These are phyloP conservation scores for Drosophila basisetae DNA, from an alignment of 2,888 invertebrate species.

Conservation along the genomic window DNA sequence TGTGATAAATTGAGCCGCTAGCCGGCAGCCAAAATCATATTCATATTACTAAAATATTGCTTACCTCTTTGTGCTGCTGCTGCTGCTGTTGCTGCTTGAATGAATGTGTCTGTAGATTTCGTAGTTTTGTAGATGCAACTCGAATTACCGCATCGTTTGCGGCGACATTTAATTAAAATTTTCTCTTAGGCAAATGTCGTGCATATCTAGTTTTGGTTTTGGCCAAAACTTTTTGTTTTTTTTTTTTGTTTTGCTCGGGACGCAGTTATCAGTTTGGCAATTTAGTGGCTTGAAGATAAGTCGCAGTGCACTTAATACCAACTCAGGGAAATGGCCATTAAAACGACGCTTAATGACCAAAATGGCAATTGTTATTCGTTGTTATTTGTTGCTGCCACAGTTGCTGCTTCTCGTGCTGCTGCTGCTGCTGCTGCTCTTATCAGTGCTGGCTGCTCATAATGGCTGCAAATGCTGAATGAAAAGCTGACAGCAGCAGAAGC, in stretches of 20 bases:
- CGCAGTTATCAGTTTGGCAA: constrained; percentile 68
- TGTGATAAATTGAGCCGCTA: constrained; percentile 77
- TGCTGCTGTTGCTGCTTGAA: constrained; percentile 27
- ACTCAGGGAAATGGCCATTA: constrained; percentile 71
- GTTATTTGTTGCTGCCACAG: constrained; percentile 18
- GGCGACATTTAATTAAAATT: constrained; percentile 81
- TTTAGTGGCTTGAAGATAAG: constrained; percentile 80
- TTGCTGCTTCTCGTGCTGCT: constrained; percentile 15
- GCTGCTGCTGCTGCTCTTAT: constrained; percentile 45
- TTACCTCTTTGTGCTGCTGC: constrained; percentile 17
- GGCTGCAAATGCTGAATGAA: constrained; percentile 42
- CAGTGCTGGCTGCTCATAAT: constrained; percentile 48
- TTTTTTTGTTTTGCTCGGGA: neutral
- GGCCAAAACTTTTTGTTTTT: constrained; percentile 34
- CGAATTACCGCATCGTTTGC: constrained; percentile 80
- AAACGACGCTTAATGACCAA: constrained; percentile 75
- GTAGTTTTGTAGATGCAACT: constrained; percentile 46
- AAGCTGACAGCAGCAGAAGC: constrained; percentile 33
- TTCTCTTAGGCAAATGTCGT: constrained; percentile 55
- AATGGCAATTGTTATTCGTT: constrained; percentile 41
- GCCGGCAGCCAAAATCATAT: constrained; percentile 76
- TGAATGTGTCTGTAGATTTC: constrained; percentile 37
- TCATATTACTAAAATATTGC: constrained; percentile 78
- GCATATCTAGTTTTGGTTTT: constrained; percentile 42
- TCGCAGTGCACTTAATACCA: constrained; percentile 72